Evolutionary conservation across 2,888 invertebrate genomes (phyloP).

Genomic region (Melieria omissa): DNA sequence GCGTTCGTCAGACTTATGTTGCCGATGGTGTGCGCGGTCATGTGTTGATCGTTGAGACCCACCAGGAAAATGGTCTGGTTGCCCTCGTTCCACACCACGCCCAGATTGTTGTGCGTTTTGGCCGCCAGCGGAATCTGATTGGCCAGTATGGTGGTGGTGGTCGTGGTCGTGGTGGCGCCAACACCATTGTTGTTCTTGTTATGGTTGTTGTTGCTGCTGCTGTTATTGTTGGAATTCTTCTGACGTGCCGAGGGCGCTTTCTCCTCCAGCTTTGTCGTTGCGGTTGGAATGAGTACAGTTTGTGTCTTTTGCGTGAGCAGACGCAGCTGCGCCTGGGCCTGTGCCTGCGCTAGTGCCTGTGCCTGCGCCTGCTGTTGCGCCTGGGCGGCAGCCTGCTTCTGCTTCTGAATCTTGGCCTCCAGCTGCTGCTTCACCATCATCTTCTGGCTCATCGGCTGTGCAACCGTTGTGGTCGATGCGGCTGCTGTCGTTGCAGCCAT

Average conservation of each 20-base stretch:
- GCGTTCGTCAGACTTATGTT: conserved; percentile 60
- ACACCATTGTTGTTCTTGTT: conserved; percentile 18
- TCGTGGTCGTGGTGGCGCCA: conserved; percentile 22
- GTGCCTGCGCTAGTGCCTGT: conserved; percentile 39
- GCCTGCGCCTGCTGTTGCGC: conserved; percentile 55
- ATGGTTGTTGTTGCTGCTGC: background rate
- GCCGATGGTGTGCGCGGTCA: conserved; percentile 61
- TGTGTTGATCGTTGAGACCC: conserved; percentile 68
- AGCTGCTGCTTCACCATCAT: conserved; percentile 74
- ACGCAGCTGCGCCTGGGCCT: conserved; percentile 52
- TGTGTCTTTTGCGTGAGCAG: conserved; percentile 65
- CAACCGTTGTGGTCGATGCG: conserved; percentile 41
- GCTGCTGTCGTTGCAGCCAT: conserved; percentile 14
- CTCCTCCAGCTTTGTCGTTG: conserved; percentile 36
- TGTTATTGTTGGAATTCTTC: conserved; percentile 40
- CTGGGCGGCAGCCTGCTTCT: conserved; percentile 64
- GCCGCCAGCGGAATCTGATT: conserved; percentile 51
- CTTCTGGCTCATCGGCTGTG: conserved; percentile 66
- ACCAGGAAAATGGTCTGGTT: conserved; percentile 70
- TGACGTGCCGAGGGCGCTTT: conserved; percentile 29
- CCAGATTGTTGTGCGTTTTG: conserved; percentile 70
- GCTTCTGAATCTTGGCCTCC: conserved; percentile 76
- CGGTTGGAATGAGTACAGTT: conserved; percentile 70
- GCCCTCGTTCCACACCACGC: conserved; percentile 75
- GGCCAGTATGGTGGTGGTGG: conserved; percentile 45